Conservation (phyloP, 2,888 invertebrate genomes). For the Spilosoma lubricipeda region DNA sequence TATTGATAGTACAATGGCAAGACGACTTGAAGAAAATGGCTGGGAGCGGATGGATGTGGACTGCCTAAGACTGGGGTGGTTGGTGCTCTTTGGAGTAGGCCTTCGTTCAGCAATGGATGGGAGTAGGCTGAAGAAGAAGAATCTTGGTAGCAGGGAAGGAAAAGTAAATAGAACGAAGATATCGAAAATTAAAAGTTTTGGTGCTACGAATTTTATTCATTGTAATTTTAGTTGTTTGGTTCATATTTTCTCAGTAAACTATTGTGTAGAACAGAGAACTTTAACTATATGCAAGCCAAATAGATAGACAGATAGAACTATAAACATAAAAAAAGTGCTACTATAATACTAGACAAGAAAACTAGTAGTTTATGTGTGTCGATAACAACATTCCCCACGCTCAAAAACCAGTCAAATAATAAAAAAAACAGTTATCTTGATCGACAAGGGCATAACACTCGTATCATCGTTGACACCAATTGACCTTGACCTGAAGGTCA, state of each 20-base stretch:
- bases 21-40: no score
- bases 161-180: no score
- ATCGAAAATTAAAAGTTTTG: neutral
- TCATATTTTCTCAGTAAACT: neutral
- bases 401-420: slow-evolving; percentile 13
- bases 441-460: slow-evolving; percentile 13
- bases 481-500: slow-evolving; percentile 26
- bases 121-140: no score
- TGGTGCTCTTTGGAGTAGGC: no score
- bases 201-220: neutral
- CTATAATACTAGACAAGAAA: neutral
- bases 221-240: neutral
- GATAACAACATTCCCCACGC: neutral
- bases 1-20: no score
- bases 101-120: no score
- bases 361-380: neutral
- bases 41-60: no score
- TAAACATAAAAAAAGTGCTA: neutral
- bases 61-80: no score
- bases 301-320: no score
- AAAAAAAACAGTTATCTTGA: slow-evolving; percentile 21
- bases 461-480: slow-evolving; percentile 21
- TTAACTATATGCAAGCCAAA: no score
- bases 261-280: no score
- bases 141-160: no score